These are phyloP conservation scores for Sinella curviseta DNA, from an alignment of 1,140 invertebrate genomes.

Conservation along the genomic window DNA sequence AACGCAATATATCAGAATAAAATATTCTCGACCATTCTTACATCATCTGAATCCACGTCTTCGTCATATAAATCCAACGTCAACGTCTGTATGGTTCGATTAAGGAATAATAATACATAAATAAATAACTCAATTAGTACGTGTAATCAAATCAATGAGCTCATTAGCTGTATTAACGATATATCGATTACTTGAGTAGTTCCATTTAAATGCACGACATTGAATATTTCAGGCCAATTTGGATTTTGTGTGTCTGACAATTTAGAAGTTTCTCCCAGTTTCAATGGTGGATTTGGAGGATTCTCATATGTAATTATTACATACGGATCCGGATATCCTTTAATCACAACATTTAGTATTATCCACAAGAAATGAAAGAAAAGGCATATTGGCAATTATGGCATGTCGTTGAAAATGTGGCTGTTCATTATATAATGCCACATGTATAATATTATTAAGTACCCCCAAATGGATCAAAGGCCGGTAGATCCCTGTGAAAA, in stretches of 20 bases:
- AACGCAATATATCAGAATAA: too few relatives aligned
- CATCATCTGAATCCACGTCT: conserved; percentile 7
- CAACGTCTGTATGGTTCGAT: background rate
- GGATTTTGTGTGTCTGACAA: background rate
- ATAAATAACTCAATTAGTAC: background rate
- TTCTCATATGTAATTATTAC: background rate
- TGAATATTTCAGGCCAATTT: background rate
- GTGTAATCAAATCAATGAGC: background rate
- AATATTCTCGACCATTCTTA: background rate
- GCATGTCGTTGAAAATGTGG: too few relatives aligned
- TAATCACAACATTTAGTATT: background rate
- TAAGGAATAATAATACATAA: background rate
- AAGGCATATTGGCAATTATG: background rate
- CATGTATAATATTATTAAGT: background rate
- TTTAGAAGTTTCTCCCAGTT: background rate
- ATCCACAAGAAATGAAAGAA: background rate
- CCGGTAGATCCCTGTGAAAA: background rate
- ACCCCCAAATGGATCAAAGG: background rate
- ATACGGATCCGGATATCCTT: background rate
- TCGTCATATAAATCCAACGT: background rate
- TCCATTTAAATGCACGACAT: background rate
- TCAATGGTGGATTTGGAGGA: conserved; percentile 1
- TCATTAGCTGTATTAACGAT: background rate
- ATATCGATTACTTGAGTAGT: background rate
- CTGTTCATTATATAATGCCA: too few relatives aligned